Percentiles rank a stretch among this genome's conserved stretches.
Evolutionary conservation across 2,888 invertebrate species (phyloP).

Genomic region (Tenthredo mesomela): DNA sequence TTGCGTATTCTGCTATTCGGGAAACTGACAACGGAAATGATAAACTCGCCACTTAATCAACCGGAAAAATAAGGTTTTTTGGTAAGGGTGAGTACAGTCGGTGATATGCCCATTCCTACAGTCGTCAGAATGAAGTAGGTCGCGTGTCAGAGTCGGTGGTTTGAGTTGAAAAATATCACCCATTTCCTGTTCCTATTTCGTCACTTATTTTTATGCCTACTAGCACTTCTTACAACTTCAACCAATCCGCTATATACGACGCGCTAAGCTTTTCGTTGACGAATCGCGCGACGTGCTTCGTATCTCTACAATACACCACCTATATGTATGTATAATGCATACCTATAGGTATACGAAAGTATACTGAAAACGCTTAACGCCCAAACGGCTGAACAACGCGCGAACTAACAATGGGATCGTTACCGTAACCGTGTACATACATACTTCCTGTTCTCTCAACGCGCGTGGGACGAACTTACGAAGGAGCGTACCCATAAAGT

Average conservation of each 20-base stretch:
- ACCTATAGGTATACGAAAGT: neutral
- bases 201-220: constrained; percentile 48
- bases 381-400: constrained; percentile 33
- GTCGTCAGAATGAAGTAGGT: constrained; percentile 43
- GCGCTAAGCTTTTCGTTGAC: neutral
- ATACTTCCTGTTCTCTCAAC: constrained; percentile 31
- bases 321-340: neutral
- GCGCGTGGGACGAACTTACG: constrained; percentile 46
- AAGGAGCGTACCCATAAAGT: constrained; percentile 38
- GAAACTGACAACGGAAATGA: constrained; percentile 52
- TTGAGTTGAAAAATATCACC: constrained; percentile 45
- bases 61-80: constrained; percentile 49
- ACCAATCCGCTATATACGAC: neutral
- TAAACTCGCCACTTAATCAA: constrained; percentile 53
- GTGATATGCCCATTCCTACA: constrained; percentile 36
- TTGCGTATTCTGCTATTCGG: constrained; percentile 45
- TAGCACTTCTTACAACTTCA: constrained; percentile 40
- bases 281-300: constrained; percentile 16
- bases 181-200: constrained; percentile 50
- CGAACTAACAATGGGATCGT: constrained; percentile 50
- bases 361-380: constrained; percentile 36
- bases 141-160: constrained; percentile 35
- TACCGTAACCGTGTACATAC: constrained; percentile 20
- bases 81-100: constrained; percentile 24
- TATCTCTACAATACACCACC: neutral